A percentile compares a stretch with the other conserved stretches of the same genome.
Evolutionary conservation across 2,888 invertebrate species (phyloP).

Genomic region (Hyalella azteca): DNA sequence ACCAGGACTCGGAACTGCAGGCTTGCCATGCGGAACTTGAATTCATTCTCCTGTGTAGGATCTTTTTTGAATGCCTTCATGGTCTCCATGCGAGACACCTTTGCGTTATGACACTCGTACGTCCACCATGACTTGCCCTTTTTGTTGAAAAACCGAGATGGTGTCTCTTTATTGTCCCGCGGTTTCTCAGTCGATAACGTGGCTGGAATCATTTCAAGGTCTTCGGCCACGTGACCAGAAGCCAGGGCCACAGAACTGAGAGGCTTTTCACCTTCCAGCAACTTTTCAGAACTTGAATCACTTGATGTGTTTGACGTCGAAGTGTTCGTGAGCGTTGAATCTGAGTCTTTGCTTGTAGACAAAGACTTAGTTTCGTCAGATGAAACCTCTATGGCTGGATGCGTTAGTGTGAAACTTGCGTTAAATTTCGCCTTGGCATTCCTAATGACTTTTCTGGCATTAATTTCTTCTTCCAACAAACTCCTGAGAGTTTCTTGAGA

Average conservation of each 20-base stretch:
- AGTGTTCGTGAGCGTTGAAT: neutral
- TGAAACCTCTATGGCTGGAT: neutral
- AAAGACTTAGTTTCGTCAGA: too few species aligned
- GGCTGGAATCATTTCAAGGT: neutral
- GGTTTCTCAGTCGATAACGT: neutral
- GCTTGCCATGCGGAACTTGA: neutral
- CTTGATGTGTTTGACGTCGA: neutral
- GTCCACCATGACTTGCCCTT: slow-evolving; percentile 4
- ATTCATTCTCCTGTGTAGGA: neutral
- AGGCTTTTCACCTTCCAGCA: neutral
- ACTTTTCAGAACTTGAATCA: neutral
- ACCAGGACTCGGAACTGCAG: neutral
- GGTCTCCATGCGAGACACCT: neutral
- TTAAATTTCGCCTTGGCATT: slow-evolving; percentile 65
- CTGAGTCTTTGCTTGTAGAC: neutral
- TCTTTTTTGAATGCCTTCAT: neutral
- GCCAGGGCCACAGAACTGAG: neutral
- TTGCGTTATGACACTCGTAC: neutral
- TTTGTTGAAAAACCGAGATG: neutral
- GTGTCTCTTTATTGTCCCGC: neutral
- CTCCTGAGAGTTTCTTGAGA: neutral
- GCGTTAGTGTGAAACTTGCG: neutral
- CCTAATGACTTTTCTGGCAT: slow-evolving; percentile 61
- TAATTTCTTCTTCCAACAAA: neutral
- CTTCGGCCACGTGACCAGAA: neutral